These are phyloP conservation scores for Gymnocheta viridis DNA, from an alignment of 2,888 invertebrate species.

Conservation along the genomic window DNA sequence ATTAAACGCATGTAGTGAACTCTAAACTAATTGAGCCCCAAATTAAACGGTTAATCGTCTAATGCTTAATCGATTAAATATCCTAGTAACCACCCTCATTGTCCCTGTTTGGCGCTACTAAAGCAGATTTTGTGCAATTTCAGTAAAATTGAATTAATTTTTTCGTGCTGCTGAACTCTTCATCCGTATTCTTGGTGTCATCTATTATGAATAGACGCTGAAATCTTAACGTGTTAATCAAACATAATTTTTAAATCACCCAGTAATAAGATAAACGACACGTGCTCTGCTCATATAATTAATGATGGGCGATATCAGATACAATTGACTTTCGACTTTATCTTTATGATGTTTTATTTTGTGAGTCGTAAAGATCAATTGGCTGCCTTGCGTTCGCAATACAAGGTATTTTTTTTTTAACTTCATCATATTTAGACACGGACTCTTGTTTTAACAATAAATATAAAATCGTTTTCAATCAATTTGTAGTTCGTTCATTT, in stretches of 20 bases:
- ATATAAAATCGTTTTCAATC: slow-evolving; percentile 39
- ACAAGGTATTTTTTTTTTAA: slow-evolving; percentile 29
- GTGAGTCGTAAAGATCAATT: slow-evolving; percentile 25
- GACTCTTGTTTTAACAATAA: slow-evolving; percentile 12
- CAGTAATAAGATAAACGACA: slow-evolving; percentile 1
- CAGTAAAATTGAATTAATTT: too few species aligned
- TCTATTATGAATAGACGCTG: too few species aligned
- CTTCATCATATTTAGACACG: slow-evolving; percentile 4
- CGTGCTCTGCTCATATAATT: slow-evolving; percentile 33
- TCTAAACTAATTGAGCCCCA: too few species aligned
- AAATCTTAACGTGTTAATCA: too few species aligned
- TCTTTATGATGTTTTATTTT: slow-evolving; percentile 12
- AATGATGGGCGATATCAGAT: slow-evolving; percentile 37
- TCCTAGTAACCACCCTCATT: too few species aligned
- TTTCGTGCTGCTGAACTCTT: too few species aligned
- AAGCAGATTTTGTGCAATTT: too few species aligned
- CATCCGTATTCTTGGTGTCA: too few species aligned
- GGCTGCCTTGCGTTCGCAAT: slow-evolving; percentile 3
- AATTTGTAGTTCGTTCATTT: slow-evolving; percentile 35
- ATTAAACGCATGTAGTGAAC: too few species aligned
- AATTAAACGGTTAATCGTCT: too few species aligned
- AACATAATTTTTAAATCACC: background rate
- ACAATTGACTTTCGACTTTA: slow-evolving; percentile 41
- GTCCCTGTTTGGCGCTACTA: too few species aligned
- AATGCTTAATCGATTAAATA: too few species aligned